phyloP scores from a whole-genome alignment of 2,797 vertebrate species.

The Simalia tracyae region DNA sequence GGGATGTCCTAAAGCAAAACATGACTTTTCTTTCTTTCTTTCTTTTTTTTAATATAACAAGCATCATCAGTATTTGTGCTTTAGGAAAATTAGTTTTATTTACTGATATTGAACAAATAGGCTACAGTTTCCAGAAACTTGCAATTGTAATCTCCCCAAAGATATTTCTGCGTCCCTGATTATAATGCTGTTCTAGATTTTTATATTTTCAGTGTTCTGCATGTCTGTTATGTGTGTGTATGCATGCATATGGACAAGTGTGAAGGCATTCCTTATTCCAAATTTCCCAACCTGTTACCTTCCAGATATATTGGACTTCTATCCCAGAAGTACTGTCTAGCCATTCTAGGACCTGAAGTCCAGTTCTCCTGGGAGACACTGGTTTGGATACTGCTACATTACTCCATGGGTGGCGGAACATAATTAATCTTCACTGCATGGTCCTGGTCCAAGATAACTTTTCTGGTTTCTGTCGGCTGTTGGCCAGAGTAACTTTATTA shows the following conservation, averaged over 20 bases:
- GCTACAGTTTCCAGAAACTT: background rate
- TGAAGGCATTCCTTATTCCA: background rate
- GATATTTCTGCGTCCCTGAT: background rate
- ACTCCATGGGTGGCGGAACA: slow-evolving; percentile 7
- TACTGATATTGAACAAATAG: slow-evolving; percentile 6
- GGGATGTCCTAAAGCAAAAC: background rate
- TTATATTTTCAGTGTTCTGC: background rate
- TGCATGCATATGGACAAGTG: background rate
- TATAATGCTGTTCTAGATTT: background rate
- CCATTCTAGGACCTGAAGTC: background rate
- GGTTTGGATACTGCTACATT: background rate
- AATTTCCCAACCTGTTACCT: background rate
- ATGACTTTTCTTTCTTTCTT: background rate
- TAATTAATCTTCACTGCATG: slow-evolving; percentile 20
- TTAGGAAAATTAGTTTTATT: slow-evolving; percentile 23
- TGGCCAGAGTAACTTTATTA: slow-evolving; percentile 27
- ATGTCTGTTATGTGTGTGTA: background rate
- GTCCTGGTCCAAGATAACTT: slow-evolving; percentile 15
- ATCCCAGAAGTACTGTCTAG: background rate
- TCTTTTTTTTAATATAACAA: slow-evolving; percentile 26
- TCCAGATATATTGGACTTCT: background rate
- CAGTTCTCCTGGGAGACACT: background rate
- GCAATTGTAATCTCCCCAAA: background rate
- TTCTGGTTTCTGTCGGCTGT: slow-evolving; percentile 15
- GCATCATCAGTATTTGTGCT: background rate